Evolutionary conservation across 2,888 invertebrate species (phyloP).

Genomic region (Byasa hedistus): DNA sequence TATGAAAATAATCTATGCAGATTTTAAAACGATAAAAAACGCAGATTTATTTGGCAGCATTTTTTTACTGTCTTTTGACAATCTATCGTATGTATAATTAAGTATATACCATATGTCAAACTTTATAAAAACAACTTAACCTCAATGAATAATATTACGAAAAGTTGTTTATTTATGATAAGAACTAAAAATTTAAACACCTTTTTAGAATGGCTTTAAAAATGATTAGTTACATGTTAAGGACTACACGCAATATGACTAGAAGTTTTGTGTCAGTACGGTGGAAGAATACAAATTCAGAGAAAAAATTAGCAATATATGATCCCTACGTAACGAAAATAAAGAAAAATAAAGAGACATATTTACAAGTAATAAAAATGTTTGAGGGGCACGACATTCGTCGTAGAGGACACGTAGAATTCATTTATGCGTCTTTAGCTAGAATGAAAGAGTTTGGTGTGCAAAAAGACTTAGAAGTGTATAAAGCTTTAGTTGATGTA

Average conservation of each 20-base stretch:
- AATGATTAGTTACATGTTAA: conserved; percentile 55
- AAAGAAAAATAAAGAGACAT: conserved; percentile 83
- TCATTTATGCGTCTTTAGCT: conserved; percentile 93
- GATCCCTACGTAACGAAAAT: conserved; percentile 74
- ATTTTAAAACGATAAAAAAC: no score
- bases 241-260: conserved; percentile 40
- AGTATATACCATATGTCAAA: conserved; percentile 10
- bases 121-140: conserved; percentile 17
- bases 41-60: no score
- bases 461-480: conserved; percentile 90
- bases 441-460: conserved; percentile 95
- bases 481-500: conserved; percentile 91
- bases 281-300: conserved; percentile 52
- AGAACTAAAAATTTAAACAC: background rate
- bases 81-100: background rate
- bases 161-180: background rate
- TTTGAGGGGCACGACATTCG: conserved; percentile 85
- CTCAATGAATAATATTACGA: conserved; percentile 9
- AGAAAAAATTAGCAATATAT: conserved; percentile 61
- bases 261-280: conserved; percentile 51
- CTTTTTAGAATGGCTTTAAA: conserved; percentile 53
- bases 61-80: no score
- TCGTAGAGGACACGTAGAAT: conserved; percentile 94
- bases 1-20: no score
- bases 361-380: conserved; percentile 85